Conservation (phyloP, 2,797 vertebrate genomes). For the Lithobates pipiens region DNA sequence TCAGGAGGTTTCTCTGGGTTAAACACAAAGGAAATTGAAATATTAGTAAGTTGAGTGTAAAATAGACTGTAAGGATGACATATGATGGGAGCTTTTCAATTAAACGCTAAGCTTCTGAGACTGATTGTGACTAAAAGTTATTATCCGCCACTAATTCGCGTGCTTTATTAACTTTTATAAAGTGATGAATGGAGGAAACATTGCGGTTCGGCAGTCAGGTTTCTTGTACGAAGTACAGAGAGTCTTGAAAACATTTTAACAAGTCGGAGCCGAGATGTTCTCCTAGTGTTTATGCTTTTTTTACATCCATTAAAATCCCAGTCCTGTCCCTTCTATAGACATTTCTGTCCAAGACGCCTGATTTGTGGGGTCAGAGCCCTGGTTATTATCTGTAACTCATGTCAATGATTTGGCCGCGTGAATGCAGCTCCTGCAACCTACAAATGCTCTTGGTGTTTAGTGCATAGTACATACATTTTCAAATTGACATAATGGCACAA, state of each 20-base stretch:
- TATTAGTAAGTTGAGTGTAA: neutral
- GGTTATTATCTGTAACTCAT: constrained; percentile 10
- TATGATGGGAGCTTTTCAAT: neutral
- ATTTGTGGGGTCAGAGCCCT: neutral
- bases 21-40: neutral
- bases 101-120: neutral
- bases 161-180: constrained; percentile 1
- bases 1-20: no score
- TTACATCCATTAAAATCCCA: neutral
- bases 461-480: neutral
- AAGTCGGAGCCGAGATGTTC: neutral
- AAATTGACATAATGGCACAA: neutral
- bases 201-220: neutral
- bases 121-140: neutral
- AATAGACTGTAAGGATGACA: neutral
- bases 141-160: neutral
- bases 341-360: neutral
- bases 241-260: neutral
- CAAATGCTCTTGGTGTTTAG: neutral
- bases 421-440: neutral
- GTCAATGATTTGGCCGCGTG: neutral
- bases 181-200: neutral
- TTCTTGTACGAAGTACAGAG: neutral
- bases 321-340: neutral
- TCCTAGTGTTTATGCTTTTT: neutral